Evolutionary conservation across 2,113 vertebrate species (phyloP), one percentile per base, ranked within the genome.

Genomic region (Scalopus aquaticus): DNA sequence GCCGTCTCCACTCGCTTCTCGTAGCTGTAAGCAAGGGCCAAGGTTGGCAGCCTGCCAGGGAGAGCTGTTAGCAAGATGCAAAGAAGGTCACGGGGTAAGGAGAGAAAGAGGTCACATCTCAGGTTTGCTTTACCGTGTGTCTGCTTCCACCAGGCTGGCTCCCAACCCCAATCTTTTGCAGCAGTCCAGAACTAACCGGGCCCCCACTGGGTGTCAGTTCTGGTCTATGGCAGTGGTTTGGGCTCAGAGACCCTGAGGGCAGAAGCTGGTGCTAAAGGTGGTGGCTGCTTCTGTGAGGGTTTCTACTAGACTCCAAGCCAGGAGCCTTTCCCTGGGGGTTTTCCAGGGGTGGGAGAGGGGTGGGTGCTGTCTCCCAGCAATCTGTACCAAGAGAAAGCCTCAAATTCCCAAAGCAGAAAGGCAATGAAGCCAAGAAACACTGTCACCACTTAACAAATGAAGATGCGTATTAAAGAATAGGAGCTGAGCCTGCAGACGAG

Each of bases 71-170:
- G 80, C 70, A 44, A 65, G 35, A 84, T n/a, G 37, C 56, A 58
- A 87, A 88, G 70, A 64, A 72, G 44, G n/a, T 72, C 44, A 28
- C 9, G 9, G 28, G 1, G 17, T 30, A 13, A 82, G 37, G 42
- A 77, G 70, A 72, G 85, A 88, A 95, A 76, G 74, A 89, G 96
- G 70, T 83, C 69, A 49, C 2, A 0, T 60, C 67, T 91, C 64
- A 70, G 72, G 79, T 73, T 39, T 73, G 87, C 49, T 58, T 70
- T 42, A 1, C 30, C n/a, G 37, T 5, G 4, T 30, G 24, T 67
- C 58, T 70, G 17, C 19, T 37, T 35, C 70, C 85, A 44, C 4
- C n/a, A 24, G 46, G 4, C 32, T 88, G 62, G 49, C 42, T 85
- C n/a, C 79, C 65, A 39, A 77, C 37, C 3, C n/a, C n/a, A n/a